Evolutionary conservation across 1,140 invertebrate genomes (phyloP), one percentile per base, ranked within the genome.

Genomic region (Hetaerina americana): DNA sequence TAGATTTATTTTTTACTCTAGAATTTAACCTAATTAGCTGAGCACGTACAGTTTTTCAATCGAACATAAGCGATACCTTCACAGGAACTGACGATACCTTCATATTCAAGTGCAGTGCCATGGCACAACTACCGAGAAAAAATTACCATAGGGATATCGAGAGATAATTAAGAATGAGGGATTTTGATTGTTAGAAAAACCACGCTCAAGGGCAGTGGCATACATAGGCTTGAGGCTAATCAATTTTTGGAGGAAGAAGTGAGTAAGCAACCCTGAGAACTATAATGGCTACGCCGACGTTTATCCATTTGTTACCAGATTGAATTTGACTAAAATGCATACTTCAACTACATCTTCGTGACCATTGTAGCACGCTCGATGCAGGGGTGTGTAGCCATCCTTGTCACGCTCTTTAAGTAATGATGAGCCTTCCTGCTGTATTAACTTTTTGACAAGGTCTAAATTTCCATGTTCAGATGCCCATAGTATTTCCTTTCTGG

Each of bases 341-440:
- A 90, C 88, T 79, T 90, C 85, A 12, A 93, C 89, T 66, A 93
- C 83, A 70, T 92, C 85, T 8, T 88, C 71, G 78, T 97, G 90
- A 78, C 95, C 91, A 74, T 90, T 91, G 79, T 98, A 98, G 73
- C 89, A 90, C n/a, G 96, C 94, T 79, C 96, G 82, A 76, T 97
- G 95, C 28, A 97, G 81, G 0, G 94, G 91, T 12, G 94, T 95
- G 77, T 99, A 99, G 0, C 90, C 89, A 86, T 99, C 97, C 71
- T 86, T 84, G 81, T 99, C 97, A 27, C 77, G 81, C 8, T 85
- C 85, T 79, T 88, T 81, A 0, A 96, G 82, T 27, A 95, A 81
- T 1, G 79, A 76, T 0, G 83, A 81, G 80, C 94, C 84, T 72
- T 82, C 77, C 15, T 78, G 75, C 0, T 57, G 15, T 18, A 96